A percentile compares a stretch with the other conserved stretches of the same genome.
phyloP scores from a whole-genome alignment of 2,888 invertebrate genomes.

The Drosophila subsilvestris region DNA sequence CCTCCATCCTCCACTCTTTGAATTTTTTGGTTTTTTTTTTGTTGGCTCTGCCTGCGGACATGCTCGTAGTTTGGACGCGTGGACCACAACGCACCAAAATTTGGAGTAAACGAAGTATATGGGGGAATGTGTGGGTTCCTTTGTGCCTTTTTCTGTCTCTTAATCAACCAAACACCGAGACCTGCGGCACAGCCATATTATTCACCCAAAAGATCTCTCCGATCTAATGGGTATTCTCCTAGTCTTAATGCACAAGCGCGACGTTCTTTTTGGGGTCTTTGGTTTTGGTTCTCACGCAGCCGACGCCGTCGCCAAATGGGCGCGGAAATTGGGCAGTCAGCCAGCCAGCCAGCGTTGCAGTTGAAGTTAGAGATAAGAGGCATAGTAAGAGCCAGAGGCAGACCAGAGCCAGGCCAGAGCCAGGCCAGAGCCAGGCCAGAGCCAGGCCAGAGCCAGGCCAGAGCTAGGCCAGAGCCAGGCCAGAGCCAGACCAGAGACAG shows the following conservation, averaged over 20 bases:
- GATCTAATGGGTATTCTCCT: constrained; percentile 1
- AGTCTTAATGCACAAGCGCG: background rate
- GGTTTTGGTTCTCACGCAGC: constrained; percentile 67
- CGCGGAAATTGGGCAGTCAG: constrained; percentile 73
- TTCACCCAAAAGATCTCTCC: background rate
- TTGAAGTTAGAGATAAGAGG: background rate
- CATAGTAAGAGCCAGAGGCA: background rate
- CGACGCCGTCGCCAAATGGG: constrained; percentile 63
- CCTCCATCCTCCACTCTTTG: background rate
- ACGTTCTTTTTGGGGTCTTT: background rate
- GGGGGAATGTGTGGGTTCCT: background rate
- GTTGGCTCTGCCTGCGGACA: constrained; percentile 34
- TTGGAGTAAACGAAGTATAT: background rate
- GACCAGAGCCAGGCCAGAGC: constrained; percentile 6
- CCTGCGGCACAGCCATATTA: too few species aligned
- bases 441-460: constrained; percentile 17
- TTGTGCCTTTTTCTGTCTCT: background rate
- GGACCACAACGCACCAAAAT: background rate
- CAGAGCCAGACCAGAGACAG: constrained; percentile 4
- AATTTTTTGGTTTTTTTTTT: constrained; percentile 3
- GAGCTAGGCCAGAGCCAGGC: too few species aligned
- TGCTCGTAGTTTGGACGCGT: background rate
- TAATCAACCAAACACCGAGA: too few species aligned
- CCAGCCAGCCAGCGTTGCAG: constrained; percentile 24
- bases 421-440: constrained; percentile 15